These are phyloP conservation scores for Spicauda simplicius DNA, from an alignment of 2,888 invertebrate species.

Conservation along the genomic window DNA sequence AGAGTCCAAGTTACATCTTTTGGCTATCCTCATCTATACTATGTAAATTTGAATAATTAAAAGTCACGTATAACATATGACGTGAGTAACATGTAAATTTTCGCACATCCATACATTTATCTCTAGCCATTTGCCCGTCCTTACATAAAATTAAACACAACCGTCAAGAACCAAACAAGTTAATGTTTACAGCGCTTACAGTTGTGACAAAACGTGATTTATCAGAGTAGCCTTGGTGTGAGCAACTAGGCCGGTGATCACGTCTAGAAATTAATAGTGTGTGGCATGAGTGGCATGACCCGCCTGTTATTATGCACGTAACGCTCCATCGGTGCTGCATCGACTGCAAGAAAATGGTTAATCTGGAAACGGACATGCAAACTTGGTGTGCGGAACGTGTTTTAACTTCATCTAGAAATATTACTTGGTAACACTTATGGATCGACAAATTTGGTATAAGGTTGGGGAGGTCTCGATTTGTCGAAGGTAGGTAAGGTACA, in stretches of 20 bases:
- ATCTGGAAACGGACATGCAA: conserved; percentile 8
- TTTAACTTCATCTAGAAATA: too few species aligned
- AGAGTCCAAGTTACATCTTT: too few species aligned
- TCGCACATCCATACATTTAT: neutral
- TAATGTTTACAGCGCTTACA: conserved; percentile 37
- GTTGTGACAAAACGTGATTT: conserved; percentile 48
- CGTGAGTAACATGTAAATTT: neutral
- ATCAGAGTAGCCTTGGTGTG: conserved; percentile 42
- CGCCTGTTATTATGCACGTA: conserved; percentile 30
- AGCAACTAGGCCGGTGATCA: conserved; percentile 32
- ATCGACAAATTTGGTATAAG: too few species aligned
- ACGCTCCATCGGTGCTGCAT: conserved; percentile 22
- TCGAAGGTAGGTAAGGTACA: too few species aligned
- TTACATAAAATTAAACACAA: neutral
- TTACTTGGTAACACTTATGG: too few species aligned
- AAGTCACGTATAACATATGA: too few species aligned
- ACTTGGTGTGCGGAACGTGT: too few species aligned
- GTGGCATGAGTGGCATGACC: conserved; percentile 34
- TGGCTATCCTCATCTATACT: too few species aligned
- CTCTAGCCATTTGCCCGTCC: neutral
- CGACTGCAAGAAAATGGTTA: neutral
- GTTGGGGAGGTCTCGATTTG: too few species aligned
- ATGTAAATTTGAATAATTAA: too few species aligned
- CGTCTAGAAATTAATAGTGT: conserved; percentile 36
- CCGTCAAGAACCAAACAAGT: neutral